Base-by-base conservation (phyloP, 2,113 vertebrate species). In the Gopherus flavomarginatus region DNA sequence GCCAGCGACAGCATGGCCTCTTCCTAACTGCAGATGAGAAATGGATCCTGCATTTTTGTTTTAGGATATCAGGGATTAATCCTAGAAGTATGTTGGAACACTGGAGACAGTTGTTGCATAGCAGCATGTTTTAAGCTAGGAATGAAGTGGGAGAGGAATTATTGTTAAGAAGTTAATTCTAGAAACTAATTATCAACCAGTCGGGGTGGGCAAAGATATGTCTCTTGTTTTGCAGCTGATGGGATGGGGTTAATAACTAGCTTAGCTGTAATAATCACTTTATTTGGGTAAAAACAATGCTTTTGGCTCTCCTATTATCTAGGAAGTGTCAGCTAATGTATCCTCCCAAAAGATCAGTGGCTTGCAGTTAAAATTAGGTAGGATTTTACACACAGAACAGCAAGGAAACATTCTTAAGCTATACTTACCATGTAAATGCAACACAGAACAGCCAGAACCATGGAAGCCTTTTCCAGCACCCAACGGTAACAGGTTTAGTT, bases 301-400 rank as follows among this genome's bases (percentile, higher is more conserved):
- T 56, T 91, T 88, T 86, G 49, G 85, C 77, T 83, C 86, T 86
- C 85, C 69, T 52, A 16, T 83, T 91, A 81, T 83, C 49, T 22
- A 49, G 13, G 42, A 94, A 89, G 10, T 77, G 81, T 19, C 87
- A 93, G 84, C 79, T 88, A 79, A 96, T 17, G 92, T 38, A 82
- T 62, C 86, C 59, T 86, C 35, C 50, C n/a, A 77, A 19, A 13
- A 65, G 42, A 89, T 65, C 83, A 95, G 56, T 79, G 93, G 75
- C 89, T 88, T 78, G 50, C 86, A 65, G 38, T 42, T 77, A 22
- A 44, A 78, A 26, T 14, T 22, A 21, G 35, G 65, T 72, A 22
- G 65, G 65, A 19, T 38, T 72, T 72, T 38, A 72, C 35, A 78
- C 24, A 26, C 38, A 77, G 22, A 77, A 44, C 72, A 47, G 24